Conservation (phyloP, 2,113 vertebrate species). For the Sylvicapra grimmia region DNA sequence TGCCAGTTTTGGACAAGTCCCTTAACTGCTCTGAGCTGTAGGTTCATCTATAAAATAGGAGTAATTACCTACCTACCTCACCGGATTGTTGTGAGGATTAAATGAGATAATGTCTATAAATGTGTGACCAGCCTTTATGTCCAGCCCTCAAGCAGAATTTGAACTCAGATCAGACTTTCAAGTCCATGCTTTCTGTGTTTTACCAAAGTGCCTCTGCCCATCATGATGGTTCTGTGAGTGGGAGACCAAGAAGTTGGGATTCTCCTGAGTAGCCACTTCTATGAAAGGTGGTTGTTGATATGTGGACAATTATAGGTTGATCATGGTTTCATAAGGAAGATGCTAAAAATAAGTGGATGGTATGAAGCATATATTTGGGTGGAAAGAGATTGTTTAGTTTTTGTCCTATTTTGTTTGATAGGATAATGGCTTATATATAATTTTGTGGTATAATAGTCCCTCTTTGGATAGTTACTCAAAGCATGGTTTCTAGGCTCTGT, state of each 20-base stretch:
- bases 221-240: not conserved
- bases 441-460: not conserved
- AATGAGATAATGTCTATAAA: not conserved
- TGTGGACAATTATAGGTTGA: not conserved
- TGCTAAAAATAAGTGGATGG: not conserved
- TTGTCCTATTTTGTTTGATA: slow-evolving; percentile 20
- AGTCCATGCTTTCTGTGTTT: not conserved
- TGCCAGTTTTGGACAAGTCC: not conserved
- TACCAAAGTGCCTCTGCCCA: not conserved
- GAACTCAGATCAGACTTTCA: not conserved
- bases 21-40: not conserved
- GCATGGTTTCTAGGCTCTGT: not conserved
- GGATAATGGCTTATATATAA: not conserved
- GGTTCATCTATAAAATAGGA: not conserved
- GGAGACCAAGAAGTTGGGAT: not conserved
- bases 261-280: not conserved
- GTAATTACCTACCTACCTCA: not conserved
- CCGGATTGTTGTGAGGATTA: not conserved
- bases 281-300: not conserved
- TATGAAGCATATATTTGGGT: not conserved
- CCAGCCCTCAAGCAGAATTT: not conserved
- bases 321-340: slow-evolving; percentile 1
- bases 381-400: not conserved
- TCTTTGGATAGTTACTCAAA: not conserved
- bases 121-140: not conserved